Evolutionary conservation across 2,113 vertebrate species (phyloP).

Genomic region (Phaetusa simplex): DNA sequence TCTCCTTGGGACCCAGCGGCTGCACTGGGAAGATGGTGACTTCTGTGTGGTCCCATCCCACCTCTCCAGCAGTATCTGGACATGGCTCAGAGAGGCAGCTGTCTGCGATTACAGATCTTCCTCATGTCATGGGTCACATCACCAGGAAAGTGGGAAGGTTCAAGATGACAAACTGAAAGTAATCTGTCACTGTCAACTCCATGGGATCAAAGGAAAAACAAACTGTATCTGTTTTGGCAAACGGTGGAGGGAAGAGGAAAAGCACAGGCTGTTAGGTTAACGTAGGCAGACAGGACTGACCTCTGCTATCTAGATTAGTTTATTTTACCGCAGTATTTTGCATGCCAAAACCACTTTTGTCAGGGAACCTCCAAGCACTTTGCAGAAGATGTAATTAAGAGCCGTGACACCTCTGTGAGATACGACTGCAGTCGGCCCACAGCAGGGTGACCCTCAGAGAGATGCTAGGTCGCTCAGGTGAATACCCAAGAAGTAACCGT

Average conservation of each 20-base stretch:
- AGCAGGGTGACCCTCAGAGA: background rate
- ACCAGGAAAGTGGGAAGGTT: slow-evolving; percentile 19
- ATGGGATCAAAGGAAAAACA: slow-evolving; percentile 33
- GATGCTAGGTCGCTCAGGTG: background rate
- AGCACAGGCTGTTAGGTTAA: slow-evolving; percentile 4
- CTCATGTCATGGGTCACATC: slow-evolving; percentile 40
- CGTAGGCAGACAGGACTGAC: background rate
- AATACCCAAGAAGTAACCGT: background rate
- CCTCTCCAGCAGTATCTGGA: background rate
- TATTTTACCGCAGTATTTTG: background rate
- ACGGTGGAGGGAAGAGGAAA: slow-evolving; percentile 14
- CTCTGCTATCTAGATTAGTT: background rate
- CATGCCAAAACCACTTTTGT: background rate
- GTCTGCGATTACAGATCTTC: background rate
- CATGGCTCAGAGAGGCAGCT: slow-evolving; percentile 37
- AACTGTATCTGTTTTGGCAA: slow-evolving; percentile 24
- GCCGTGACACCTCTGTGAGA: background rate
- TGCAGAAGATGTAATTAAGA: background rate
- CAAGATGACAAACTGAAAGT: slow-evolving; percentile 31
- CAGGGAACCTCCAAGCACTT: background rate
- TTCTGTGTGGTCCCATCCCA: slow-evolving; percentile 47
- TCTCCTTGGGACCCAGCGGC: background rate
- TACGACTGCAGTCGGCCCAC: fast-evolving
- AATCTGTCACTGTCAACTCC: slow-evolving; percentile 26
- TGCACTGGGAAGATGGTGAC: background rate